phyloP scores from a whole-genome alignment of 2,113 vertebrate genomes.

The Rhynchopsitta pachyrhyncha region DNA sequence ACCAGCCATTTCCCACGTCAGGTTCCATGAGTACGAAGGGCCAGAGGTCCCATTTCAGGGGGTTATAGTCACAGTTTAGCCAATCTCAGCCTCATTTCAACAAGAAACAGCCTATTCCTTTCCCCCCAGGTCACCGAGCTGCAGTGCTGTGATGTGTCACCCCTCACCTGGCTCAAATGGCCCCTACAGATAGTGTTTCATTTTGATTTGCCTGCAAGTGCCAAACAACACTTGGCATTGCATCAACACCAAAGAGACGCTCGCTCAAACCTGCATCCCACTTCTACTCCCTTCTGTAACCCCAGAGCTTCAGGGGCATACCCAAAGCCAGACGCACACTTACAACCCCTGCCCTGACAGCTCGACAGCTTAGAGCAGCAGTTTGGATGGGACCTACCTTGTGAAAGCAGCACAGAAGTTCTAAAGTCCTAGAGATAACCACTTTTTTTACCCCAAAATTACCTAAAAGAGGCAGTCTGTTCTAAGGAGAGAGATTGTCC shows the following conservation, averaged over 20 bases:
- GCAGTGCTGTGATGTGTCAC: not conserved
- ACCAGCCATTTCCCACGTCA: not conserved
- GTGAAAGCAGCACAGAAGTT: not conserved
- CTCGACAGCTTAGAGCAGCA: not conserved
- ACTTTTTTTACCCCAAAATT: not conserved
- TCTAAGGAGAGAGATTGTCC: not conserved
- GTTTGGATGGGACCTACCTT: not conserved
- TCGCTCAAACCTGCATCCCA: not conserved
- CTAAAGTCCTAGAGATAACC: not conserved
- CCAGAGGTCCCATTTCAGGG: not conserved
- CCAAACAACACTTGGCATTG: not conserved
- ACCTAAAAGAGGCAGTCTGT: not conserved
- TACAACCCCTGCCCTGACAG: fast-evolving
- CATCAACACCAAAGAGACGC: not conserved
- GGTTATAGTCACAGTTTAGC: not conserved
- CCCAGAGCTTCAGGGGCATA: fast-evolving
- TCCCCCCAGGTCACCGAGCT: fast-evolving
- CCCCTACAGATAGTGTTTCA: not conserved
- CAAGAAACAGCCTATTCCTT: not conserved
- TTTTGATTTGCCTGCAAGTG: not conserved
- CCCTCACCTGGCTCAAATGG: not conserved
- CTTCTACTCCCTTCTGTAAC: not conserved
- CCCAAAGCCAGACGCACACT: not conserved
- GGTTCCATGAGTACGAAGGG: not conserved
- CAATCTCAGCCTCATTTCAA: not conserved